Evolutionary conservation across 2,888 invertebrate genomes (phyloP).

Genomic region (Eristalinus aeneus): DNA sequence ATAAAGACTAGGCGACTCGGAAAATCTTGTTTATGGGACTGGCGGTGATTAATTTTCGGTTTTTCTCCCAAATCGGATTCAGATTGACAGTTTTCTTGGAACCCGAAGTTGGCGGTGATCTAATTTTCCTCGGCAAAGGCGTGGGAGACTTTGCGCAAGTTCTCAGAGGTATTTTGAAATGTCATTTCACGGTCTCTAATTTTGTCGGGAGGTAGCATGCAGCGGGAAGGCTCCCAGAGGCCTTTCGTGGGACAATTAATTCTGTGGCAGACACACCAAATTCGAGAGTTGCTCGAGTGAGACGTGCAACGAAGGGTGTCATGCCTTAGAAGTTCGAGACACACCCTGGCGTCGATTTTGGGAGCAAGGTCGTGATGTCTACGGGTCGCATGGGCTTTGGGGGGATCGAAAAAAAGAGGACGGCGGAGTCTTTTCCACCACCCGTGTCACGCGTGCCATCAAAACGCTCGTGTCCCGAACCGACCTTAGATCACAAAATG

Average conservation of each 20-base stretch:
- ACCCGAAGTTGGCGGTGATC: neutral
- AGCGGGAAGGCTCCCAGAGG: neutral
- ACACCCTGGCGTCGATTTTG: constrained; percentile 10
- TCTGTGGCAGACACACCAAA: neutral
- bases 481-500: neutral
- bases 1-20: neutral
- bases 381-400: no score
- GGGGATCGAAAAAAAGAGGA: no score
- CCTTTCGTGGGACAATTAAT: neutral
- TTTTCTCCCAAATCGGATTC: neutral
- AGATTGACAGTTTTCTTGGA: neutral
- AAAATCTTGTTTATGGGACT: neutral
- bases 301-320: constrained; percentile 32
- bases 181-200: constrained; percentile 20
- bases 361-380: constrained; percentile 13
- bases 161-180: constrained; percentile 1
- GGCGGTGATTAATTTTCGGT: neutral
- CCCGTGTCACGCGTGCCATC: neutral
- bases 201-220: neutral
- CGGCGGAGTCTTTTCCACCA: neutral
- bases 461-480: neutral
- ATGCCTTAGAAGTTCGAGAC: constrained; percentile 20
- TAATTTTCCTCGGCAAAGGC: neutral
- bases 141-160: neutral
- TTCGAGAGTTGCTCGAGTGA: neutral